phyloP scores from a whole-genome alignment of 2,888 invertebrate genomes.

The Drosophila aldrichi region DNA sequence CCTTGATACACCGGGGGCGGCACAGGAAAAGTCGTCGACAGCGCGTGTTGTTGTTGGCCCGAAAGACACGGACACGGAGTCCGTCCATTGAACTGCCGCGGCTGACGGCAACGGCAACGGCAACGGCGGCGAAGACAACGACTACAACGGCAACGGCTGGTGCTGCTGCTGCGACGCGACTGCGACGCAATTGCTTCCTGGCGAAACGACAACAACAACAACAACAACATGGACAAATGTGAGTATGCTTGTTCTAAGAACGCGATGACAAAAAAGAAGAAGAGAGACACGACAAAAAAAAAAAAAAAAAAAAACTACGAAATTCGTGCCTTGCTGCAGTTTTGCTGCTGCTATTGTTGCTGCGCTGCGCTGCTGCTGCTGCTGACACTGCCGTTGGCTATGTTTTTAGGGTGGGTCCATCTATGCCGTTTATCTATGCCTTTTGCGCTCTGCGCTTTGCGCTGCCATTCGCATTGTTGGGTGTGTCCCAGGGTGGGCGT shows the following conservation, averaged over 20 bases:
- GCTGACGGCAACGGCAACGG: conserved; percentile 16
- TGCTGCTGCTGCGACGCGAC: conserved; percentile 34
- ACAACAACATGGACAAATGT: conserved; percentile 68
- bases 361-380: conserved; percentile 5
- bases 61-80: conserved; percentile 34
- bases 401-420: conserved; percentile 57
- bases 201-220: conserved; percentile 47
- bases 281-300: conserved; percentile 21
- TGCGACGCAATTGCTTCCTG: conserved; percentile 64
- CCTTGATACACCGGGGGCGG: conserved; percentile 40
- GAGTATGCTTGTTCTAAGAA: conserved; percentile 45
- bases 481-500: conserved; percentile 59
- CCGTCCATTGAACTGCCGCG: conserved; percentile 71
- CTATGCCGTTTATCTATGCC: conserved; percentile 46
- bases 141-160: conserved; percentile 18
- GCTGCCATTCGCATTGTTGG: conserved; percentile 68
- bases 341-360: conserved; percentile 22
- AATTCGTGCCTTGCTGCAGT: conserved; percentile 55
- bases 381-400: conserved; percentile 12
- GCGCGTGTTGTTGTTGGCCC: conserved; percentile 38
- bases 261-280: conserved; percentile 5
- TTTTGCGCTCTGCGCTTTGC: conserved; percentile 52
- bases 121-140: conserved; percentile 10
- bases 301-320: conserved; percentile 37
- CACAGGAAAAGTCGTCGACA: conserved; percentile 39